Evolutionary conservation across 2,888 invertebrate genomes (phyloP).

Genomic region (Amiota mariae): DNA sequence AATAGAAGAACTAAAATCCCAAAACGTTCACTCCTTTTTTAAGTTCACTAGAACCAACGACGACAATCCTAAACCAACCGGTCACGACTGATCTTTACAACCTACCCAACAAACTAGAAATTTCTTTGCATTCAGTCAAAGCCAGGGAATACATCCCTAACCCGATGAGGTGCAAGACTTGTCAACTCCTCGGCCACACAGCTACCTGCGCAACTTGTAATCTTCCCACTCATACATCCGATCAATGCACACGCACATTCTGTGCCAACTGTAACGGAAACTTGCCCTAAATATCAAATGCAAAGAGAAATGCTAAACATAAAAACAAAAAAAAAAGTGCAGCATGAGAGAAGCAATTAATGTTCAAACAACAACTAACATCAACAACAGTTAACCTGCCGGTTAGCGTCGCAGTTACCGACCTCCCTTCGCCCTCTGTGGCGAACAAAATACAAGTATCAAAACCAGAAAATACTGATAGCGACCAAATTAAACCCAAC

Average conservation of each 20-base stretch:
- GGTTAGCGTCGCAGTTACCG: too few relatives aligned
- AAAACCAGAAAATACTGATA: too few relatives aligned
- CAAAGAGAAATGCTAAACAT: background rate
- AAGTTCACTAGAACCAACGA: background rate
- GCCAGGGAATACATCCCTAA: too few relatives aligned
- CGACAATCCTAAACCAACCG: background rate
- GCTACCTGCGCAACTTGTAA: background rate
- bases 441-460: too few relatives aligned
- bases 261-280: background rate
- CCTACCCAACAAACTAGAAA: background rate
- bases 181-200: background rate
- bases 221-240: background rate
- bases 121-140: too few relatives aligned
- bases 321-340: slow-evolving; percentile 1
- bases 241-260: background rate
- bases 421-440: too few relatives aligned
- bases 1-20: background rate
- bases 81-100: background rate
- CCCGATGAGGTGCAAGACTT: background rate
- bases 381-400: too few relatives aligned
- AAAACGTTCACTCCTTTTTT: slow-evolving; percentile 4
- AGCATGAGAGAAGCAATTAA: background rate
- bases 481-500: too few relatives aligned
- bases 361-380: too few relatives aligned
- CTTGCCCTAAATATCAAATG: background rate